phyloP scores from a whole-genome alignment of 1,140 invertebrate species.

The Pogonus chalceus region DNA sequence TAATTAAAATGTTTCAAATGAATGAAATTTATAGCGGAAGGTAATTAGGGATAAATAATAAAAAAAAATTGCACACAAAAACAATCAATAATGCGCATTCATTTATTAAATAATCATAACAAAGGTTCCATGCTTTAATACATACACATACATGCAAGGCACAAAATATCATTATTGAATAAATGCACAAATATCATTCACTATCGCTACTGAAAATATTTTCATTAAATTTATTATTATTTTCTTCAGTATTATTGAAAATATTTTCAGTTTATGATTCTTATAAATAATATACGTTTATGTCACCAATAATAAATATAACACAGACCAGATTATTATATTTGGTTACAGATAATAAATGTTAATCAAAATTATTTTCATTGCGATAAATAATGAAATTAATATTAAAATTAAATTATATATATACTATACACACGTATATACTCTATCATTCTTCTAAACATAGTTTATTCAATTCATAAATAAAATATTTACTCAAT shows the following conservation, averaged over 20 bases:
- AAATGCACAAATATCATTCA: too few relatives aligned
- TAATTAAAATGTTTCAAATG: not conserved
- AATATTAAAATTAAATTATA: not conserved
- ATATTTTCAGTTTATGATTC: too few relatives aligned
- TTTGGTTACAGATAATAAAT: slow-evolving; percentile 4
- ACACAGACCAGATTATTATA: slow-evolving; percentile 1
- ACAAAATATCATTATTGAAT: too few relatives aligned
- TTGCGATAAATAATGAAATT: slow-evolving; percentile 2
- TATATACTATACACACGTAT: not conserved
- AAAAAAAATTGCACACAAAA: too few relatives aligned
- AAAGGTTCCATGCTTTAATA: not conserved
- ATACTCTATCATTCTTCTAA: too few relatives aligned
- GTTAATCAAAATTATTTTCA: too few relatives aligned
- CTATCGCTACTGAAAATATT: too few relatives aligned
- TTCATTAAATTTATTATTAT: too few relatives aligned
- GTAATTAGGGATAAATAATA: not conserved
- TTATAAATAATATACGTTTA: too few relatives aligned
- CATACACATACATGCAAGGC: slow-evolving; percentile 1
- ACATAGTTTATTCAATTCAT: not conserved
- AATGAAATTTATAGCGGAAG: not conserved
- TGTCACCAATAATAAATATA: not conserved
- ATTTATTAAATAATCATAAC: not conserved
- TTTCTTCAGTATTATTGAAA: too few relatives aligned
- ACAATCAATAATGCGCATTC: not conserved
- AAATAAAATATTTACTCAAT: not conserved